phyloP scores from a whole-genome alignment of 2,113 vertebrate genomes.

The Scomber colias region DNA sequence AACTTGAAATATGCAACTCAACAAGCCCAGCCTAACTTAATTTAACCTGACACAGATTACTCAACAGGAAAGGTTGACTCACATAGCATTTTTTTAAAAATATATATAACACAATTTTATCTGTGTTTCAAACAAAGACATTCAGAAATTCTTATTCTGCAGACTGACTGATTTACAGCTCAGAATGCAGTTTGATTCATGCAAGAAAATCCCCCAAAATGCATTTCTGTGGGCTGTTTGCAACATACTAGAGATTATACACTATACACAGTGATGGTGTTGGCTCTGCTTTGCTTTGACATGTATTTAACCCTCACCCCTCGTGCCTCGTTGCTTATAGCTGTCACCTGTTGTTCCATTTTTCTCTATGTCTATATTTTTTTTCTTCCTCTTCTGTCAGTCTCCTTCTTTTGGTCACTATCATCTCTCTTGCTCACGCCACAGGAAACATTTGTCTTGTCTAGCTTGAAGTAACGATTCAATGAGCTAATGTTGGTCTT shows the following conservation, averaged over 20 bases:
- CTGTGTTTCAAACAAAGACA: neutral
- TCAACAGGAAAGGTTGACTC: neutral
- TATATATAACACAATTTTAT: neutral
- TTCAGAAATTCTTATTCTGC: neutral
- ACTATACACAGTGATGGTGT: neutral
- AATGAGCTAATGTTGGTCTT: neutral
- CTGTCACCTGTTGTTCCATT: slow-evolving; percentile 14
- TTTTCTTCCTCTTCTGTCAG: neutral
- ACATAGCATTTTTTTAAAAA: neutral
- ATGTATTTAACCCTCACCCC: slow-evolving; percentile 4
- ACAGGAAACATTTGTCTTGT: slow-evolving; percentile 13
- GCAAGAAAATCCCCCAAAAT: neutral
- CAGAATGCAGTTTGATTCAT: neutral
- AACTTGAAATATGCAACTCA: slow-evolving; percentile 24
- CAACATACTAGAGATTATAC: neutral
- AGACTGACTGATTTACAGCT: slow-evolving; percentile 6
- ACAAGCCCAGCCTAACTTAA: neutral
- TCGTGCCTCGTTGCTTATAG: slow-evolving; percentile 18
- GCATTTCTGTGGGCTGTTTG: neutral
- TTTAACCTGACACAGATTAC: slow-evolving; percentile 9
- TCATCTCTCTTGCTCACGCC: neutral
- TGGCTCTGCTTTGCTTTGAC: neutral
- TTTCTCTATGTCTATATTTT: slow-evolving; percentile 13
- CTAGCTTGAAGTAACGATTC: neutral
- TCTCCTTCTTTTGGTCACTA: neutral